Base-by-base conservation (phyloP, 2,888 invertebrate genomes). In the Acleris literana region DNA sequence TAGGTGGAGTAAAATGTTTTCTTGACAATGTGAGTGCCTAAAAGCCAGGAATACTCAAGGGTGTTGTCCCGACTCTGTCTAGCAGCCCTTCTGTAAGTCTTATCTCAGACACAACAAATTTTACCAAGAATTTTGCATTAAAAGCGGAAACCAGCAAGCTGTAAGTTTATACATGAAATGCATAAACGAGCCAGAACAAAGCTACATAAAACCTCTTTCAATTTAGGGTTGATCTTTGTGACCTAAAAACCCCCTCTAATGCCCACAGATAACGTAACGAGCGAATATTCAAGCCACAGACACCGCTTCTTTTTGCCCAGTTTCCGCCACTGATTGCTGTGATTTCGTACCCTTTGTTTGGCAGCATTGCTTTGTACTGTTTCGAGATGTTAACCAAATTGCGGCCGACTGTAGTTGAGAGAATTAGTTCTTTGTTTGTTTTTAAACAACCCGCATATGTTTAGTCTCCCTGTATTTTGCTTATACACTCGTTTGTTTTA, bases 241-340 rank as follows among this genome's bases (percentile, higher is more conserved):
- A n/a, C 46, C 46, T 46, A n/a, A 46, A 46, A 46, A 46, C 16
- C 16, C 7, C 54, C 59, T 39, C 64, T 64, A 64, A 64, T 64
- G 59, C 49, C 46, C 59, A 29, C 64, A 59, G 64, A 64, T 59
- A 64, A 59, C 59, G 48, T 53, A 46, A 54, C 54, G 59, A 63
- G 62, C 33, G 33, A 33, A 52, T 18, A 20, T 55, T 22, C 20
- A 33, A 33, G 54, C 57, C 57, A 58, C 22, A 57, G 39, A 39
- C 39, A 39, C 13, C 39, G 39, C 44, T 64, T 53, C 46, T 52
- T 64, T 63, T 64, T 33, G 52, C 46, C 46, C 53, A 33, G 52
- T 33, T 33, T 58, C 57, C 63, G 63, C 43, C 57, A 44, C 44
- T 63, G 63, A 63, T 63, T 63, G 51, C 56, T 17, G 54, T 58